These are phyloP conservation scores for Laupala kohalensis DNA, from an alignment of 1,140 invertebrate species.

Conservation along the genomic window DNA sequence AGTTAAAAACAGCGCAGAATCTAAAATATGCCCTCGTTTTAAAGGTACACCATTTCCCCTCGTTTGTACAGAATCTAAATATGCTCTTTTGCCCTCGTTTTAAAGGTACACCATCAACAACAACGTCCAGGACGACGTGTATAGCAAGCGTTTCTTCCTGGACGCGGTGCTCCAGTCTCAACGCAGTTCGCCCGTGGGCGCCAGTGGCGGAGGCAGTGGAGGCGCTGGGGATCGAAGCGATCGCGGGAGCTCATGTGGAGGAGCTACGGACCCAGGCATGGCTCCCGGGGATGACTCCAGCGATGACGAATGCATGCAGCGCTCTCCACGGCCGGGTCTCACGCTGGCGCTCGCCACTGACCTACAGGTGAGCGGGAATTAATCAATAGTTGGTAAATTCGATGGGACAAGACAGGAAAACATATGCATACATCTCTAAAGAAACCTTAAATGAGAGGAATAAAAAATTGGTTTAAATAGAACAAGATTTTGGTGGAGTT, in stretches of 20 bases:
- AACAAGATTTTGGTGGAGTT: too few species aligned
- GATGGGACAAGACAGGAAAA: too few species aligned
- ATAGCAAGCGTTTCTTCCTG: conserved; percentile 52
- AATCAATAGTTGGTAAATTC: too few species aligned
- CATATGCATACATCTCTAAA: too few species aligned
- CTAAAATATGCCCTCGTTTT: too few species aligned
- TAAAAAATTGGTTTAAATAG: too few species aligned
- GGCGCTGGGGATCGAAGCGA: conserved; percentile 27
- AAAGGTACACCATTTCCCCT: too few species aligned
- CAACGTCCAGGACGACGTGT: conserved; percentile 29
- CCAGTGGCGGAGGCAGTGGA: conserved; percentile 20
- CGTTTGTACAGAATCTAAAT: too few species aligned
- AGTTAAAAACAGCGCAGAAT: too few species aligned
- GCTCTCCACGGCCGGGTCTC: background rate
- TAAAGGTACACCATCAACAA: background rate
- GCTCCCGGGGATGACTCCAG: conserved; percentile 2
- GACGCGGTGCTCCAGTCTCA: conserved; percentile 58
- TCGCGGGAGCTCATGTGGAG: conserved; percentile 16
- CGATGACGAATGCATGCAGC: background rate
- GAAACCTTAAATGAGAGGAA: too few species aligned
- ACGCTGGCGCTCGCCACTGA: background rate
- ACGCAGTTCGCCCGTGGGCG: conserved; percentile 26
- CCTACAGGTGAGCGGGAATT: background rate
- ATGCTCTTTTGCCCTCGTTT: background rate
- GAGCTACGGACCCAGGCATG: conserved; percentile 15